Conservation (phyloP, 2,888 invertebrate species). For the Cerastis rubricosa region DNA sequence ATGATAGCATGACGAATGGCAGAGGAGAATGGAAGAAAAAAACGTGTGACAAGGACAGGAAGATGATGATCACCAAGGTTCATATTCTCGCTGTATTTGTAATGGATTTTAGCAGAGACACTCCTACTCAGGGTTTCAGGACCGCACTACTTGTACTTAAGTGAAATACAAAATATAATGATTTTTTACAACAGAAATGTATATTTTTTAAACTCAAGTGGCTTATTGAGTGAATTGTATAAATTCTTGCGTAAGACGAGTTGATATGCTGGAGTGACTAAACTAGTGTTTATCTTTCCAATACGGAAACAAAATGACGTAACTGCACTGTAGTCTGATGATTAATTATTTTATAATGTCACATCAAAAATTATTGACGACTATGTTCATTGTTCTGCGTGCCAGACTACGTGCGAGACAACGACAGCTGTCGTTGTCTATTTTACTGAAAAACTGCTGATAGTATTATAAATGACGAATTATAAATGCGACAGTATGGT, state of each 20-base stretch:
- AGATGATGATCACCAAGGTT: neutral
- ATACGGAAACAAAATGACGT: neutral
- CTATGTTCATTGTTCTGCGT: conserved; percentile 23
- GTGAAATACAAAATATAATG: neutral
- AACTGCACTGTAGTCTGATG: neutral
- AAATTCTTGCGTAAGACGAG: conserved; percentile 28
- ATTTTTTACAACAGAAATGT: conserved; percentile 1
- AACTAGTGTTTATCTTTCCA: conserved; percentile 15
- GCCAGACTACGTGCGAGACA: conserved; percentile 61
- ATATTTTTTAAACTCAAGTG: neutral
- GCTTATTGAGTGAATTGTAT: neutral
- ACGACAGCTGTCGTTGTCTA: conserved; percentile 47
- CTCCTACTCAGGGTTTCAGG: neutral
- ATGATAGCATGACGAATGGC: no score
- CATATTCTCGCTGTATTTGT: neutral
- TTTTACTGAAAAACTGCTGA: neutral
- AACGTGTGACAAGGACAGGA: no score
- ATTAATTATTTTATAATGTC: conserved; percentile 21
- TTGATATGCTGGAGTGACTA: neutral
- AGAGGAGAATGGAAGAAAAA: no score
- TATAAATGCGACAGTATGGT: neutral
- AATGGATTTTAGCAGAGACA: neutral
- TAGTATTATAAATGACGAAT: neutral
- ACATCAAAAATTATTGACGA: conserved; percentile 26
- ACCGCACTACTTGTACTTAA: no score